Evolutionary conservation across 1,140 invertebrate genomes (phyloP), one percentile per base, ranked within the genome.

Genomic region (Acromyrmex heyeri): DNA sequence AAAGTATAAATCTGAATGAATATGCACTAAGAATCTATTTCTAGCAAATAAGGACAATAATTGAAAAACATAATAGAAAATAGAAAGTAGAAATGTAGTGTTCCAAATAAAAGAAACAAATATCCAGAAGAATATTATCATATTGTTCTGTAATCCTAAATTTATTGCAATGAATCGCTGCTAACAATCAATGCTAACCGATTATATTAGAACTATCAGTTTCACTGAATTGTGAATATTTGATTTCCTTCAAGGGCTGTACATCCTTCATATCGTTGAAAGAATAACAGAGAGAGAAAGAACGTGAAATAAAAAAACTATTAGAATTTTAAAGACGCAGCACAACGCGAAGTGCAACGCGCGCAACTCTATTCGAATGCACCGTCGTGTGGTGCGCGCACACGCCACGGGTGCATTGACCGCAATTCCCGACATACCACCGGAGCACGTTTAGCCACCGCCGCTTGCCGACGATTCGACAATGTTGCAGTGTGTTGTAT

Each of bases 371-470:
- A 62, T 73, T 18, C 79, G 79, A 83, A 75, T 61, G 69, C 79
- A 83, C 0, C 57, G 64, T 69, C n/a, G 65, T 18, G 61, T 8
- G 34, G 75, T 48, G 38, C 59, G 75, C 59, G 75, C 75, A 64
- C 59, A 62, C 75, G 75, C 75, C 44, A 57, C 69, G 79, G 27
- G 79, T 83, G 79, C 79, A 83, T 83, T 75, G 79, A 83, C 79
- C 79, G 79, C 79, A 38, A 83, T 83, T 83, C 79, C 55, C 79
- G 55, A 73, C 67, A 73, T 83, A 83, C 55, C 65, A 24, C 34
- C 50, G 50, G 21, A 34, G 79, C 44, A 48, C 77, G 72, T 81
- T 81, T 70, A 70, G 78, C 65, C 78, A 70, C 34, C 64, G 64
- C 16, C 30, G 76, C 38, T 65, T 21, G 55, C 14, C 79, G 34